These are phyloP conservation scores for Schizopygopsis pylzovi DNA, from an alignment of 2,797 vertebrate genomes.

Conservation along the genomic window DNA sequence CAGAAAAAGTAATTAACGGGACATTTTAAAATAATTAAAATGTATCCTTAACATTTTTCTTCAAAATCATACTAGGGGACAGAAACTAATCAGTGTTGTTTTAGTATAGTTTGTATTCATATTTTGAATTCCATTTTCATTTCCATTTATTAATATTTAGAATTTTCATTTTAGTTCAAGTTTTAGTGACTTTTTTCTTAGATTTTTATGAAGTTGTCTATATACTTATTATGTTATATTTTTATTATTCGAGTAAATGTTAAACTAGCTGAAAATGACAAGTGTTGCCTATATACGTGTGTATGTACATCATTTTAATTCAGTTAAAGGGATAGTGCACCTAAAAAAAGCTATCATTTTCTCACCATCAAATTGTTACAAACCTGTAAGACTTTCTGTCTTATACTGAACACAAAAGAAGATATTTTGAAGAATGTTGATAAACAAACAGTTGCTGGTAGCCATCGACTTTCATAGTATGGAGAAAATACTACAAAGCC, in stretches of 20 bases:
- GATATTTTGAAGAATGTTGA: too few species aligned
- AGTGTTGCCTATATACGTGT: background rate
- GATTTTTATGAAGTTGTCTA: background rate
- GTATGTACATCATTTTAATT: background rate
- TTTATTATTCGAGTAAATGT: background rate
- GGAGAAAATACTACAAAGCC: background rate
- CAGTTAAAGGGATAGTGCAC: background rate
- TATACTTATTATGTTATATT: background rate
- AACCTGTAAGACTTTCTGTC: background rate
- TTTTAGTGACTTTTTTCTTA: background rate
- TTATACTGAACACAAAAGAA: background rate
- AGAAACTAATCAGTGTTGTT: background rate
- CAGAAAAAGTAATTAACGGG: background rate
- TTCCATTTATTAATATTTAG: background rate
- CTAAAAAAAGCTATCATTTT: too few species aligned
- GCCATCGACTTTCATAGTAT: background rate
- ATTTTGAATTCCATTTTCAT: background rate
- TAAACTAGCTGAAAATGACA: background rate
- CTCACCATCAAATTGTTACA: background rate
- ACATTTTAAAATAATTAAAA: background rate
- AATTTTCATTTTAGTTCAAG: background rate
- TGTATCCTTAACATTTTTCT: background rate
- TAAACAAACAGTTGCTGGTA: too few species aligned
- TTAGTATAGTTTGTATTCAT: background rate
- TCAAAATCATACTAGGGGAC: background rate